Evolutionary conservation across 1,140 invertebrate species (phyloP).

Genomic region (Drosophila triauraria): DNA sequence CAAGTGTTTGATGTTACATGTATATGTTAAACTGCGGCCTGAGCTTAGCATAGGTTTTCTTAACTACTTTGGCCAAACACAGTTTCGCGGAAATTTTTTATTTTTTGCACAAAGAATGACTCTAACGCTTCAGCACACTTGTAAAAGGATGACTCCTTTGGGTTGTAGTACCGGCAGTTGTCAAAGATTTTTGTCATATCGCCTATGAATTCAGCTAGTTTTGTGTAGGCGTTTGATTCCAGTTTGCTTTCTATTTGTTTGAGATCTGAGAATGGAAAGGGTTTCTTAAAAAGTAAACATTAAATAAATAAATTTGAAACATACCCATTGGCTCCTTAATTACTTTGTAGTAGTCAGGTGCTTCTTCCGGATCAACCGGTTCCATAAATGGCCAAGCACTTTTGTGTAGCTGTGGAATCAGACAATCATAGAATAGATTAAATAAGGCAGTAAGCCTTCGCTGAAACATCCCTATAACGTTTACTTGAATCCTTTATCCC

Average conservation of each 20-base stretch:
- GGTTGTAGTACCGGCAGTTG: slow-evolving; percentile 99
- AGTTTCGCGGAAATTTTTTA: slow-evolving; percentile 93
- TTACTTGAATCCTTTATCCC: no score
- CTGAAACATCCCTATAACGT: no score
- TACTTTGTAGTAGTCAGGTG: slow-evolving; percentile 98
- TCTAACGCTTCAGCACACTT: slow-evolving; percentile 97
- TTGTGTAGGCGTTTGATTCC: slow-evolving; percentile 93
- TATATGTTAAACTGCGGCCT: slow-evolving; percentile 7
- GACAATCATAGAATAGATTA: background rate
- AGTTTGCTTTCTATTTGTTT: slow-evolving; percentile 96
- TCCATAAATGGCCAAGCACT: slow-evolving; percentile 99
- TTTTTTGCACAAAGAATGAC: slow-evolving; percentile 97
- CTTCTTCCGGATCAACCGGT: slow-evolving; percentile 97
- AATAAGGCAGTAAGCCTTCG: background rate
- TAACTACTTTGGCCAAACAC: slow-evolving; percentile 73
- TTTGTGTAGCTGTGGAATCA: slow-evolving; percentile 89
- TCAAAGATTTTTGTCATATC: slow-evolving; percentile 99
- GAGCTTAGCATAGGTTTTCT: slow-evolving; percentile 13
- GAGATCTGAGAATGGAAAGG: slow-evolving; percentile 89
- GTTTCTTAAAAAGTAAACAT: background rate
- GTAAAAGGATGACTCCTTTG: slow-evolving; percentile 97
- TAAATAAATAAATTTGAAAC: background rate
- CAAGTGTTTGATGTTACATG: slow-evolving; percentile 10
- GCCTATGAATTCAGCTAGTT: slow-evolving; percentile 97
- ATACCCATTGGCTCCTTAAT: slow-evolving; percentile 99